Percentiles rank a stretch among this genome's conserved stretches.
Conservation (phyloP, 2,888 invertebrate species). For the Hyppa rectilinea region DNA sequence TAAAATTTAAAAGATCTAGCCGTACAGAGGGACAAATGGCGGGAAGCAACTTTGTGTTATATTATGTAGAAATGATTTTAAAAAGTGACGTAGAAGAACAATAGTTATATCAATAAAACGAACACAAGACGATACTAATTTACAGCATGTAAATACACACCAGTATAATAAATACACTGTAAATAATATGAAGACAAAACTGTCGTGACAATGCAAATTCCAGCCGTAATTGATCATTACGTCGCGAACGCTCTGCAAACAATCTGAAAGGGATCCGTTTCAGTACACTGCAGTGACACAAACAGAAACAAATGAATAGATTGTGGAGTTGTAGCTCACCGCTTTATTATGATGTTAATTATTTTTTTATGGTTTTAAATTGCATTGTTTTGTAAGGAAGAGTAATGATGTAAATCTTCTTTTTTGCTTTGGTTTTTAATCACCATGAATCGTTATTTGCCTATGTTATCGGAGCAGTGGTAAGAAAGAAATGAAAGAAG, state of each 20-base stretch:
- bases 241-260: slow-evolving; percentile 66
- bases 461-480: too few relatives aligned
- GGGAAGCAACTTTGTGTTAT: too few relatives aligned
- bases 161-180: slow-evolving; percentile 13
- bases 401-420: neutral
- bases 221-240: slow-evolving; percentile 78
- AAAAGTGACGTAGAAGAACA: neutral
- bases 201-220: slow-evolving; percentile 69
- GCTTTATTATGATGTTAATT: slow-evolving; percentile 19
- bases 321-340: slow-evolving; percentile 11
- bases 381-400: neutral
- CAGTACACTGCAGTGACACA: slow-evolving; percentile 40
- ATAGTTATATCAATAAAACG: neutral
- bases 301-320: slow-evolving; percentile 43
- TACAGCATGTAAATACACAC: too few relatives aligned
- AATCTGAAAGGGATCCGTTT: slow-evolving; percentile 68
- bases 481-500: too few relatives aligned
- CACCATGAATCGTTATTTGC: neutral
- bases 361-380: slow-evolving; percentile 3
- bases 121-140: slow-evolving; percentile 2
- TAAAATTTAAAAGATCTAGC: too few relatives aligned
- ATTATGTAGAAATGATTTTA: too few relatives aligned
- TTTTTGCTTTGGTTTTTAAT: too few relatives aligned
- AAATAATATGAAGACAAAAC: slow-evolving; percentile 57
- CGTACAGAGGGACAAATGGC: too few relatives aligned